Conservation (phyloP, 2,113 vertebrate genomes). For the Spea bombifrons region DNA sequence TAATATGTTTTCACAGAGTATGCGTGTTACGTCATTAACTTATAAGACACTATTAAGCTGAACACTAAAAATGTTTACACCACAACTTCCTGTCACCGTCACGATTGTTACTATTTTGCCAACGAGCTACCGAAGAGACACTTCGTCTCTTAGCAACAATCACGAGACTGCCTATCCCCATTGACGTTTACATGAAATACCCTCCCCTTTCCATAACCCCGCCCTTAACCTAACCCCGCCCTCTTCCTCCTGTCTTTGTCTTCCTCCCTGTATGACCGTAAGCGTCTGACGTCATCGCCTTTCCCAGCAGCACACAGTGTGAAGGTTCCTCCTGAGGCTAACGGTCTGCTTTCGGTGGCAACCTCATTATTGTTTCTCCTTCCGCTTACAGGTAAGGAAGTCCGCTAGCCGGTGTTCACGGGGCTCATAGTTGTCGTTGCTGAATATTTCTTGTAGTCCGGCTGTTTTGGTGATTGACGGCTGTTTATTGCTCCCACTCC, state of each 20-base stretch:
- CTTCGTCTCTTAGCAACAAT: slow-evolving; percentile 3
- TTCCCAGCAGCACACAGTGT: neutral
- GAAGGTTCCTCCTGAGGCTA: slow-evolving; percentile 8
- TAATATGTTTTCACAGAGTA: too few species aligned
- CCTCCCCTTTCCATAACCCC: slow-evolving; percentile 1
- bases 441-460: too few species aligned
- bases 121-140: too few species aligned
- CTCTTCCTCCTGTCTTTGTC: slow-evolving; percentile 13
- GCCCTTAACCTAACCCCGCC: slow-evolving; percentile 25
- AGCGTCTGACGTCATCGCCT: neutral
- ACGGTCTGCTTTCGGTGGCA: slow-evolving; percentile 2
- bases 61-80: too few species aligned
- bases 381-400: neutral
- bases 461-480: too few species aligned
- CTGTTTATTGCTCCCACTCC: too few species aligned
- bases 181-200: neutral
- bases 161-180: slow-evolving; percentile 1
- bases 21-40: too few species aligned
- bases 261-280: slow-evolving; percentile 2
- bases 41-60: too few species aligned
- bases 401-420: neutral
- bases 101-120: too few species aligned
- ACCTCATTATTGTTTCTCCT: neutral
- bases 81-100: too few species aligned
- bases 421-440: too few species aligned